Conservation (phyloP, 2,113 vertebrate species). For the Opisthocomus hoazin region DNA sequence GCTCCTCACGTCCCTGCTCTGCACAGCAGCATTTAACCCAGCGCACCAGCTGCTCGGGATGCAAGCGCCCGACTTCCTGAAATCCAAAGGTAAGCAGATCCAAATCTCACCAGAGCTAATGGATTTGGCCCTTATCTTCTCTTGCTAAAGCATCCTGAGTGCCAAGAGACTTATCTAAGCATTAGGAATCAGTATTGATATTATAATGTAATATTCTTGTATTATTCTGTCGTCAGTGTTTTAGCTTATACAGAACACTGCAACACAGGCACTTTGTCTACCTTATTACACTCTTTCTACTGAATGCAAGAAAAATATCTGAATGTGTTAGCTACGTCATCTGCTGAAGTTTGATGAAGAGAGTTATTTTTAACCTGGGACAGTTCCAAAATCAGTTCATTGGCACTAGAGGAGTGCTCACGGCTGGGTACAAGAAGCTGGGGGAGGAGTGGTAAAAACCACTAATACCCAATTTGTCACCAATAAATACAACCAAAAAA, state of each 20-base stretch:
- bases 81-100: slow-evolving; percentile 51
- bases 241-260: not conserved
- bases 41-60: not conserved
- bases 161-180: slow-evolving; percentile 31
- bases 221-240: slow-evolving; percentile 30
- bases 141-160: not conserved
- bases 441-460: not conserved
- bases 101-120: slow-evolving; percentile 44
- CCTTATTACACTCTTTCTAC: not conserved
- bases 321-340: not conserved
- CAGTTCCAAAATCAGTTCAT: not conserved
- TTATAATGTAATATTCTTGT: slow-evolving; percentile 27
- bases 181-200: slow-evolving; percentile 36
- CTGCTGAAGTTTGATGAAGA: not conserved
- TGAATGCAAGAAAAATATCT: not conserved
- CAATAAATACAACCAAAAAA: not conserved
- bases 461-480: not conserved
- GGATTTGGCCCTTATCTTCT: slow-evolving; percentile 48
- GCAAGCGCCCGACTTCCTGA: not conserved
- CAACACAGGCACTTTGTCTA: not conserved
- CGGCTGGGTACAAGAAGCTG: not conserved
- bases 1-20: not conserved
- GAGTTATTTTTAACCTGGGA: not conserved
- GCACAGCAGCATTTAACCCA: not conserved
- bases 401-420: not conserved